Base-by-base conservation (phyloP, 2,888 invertebrate species). In the Teleogryllus oceanicus region DNA sequence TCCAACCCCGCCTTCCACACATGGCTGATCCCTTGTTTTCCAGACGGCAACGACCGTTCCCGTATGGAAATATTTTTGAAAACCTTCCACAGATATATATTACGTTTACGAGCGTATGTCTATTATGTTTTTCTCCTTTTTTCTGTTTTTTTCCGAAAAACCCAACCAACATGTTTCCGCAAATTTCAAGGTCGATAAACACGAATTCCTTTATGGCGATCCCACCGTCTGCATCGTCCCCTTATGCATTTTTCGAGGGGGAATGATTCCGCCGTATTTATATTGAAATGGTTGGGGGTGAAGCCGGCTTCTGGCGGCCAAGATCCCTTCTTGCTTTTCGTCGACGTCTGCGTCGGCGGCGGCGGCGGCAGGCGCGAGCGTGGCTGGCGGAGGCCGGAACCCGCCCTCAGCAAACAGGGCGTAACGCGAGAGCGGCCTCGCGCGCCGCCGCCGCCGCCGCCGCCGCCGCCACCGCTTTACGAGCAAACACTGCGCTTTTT, bases 181-280 rank as follows among this genome's bases (percentile, higher is more conserved):
- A 62, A 62, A 62, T 62, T 62, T 62, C 62, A 62, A n/a, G 62
- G 62, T 62, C 62, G 62, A 62, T 62, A 62, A 62, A 62, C 62
- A 62, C 62, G 62, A 62, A 62, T 62, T 62, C n/a, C 62, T 62
- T 62, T 62, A 62, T 62, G 62, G 62, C n/a, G 62, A 62, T 11
- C 16, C 62, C 4, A 16, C 62, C 62, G 62, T 62, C 62, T 18
- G n/a, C 62, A 8, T 1, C 62, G 11, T 62, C 62, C 62, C n/a
- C 62, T 62, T 62, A n/a, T 62, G 62, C n/a, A 62, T 62, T 62
- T n/a, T 4, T n/a, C 62, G n/a, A 62, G 62, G 62, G 62, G 62
- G n/a, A 13, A 13, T 62, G 62, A 62, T 62, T 11, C n/a, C 1
- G 13, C 62, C 62, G 10, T 62, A 62, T 62, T 62, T 62, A 62